Conservation (phyloP, 2,797 vertebrate genomes). For the Lindbergichthys nudifrons region DNA sequence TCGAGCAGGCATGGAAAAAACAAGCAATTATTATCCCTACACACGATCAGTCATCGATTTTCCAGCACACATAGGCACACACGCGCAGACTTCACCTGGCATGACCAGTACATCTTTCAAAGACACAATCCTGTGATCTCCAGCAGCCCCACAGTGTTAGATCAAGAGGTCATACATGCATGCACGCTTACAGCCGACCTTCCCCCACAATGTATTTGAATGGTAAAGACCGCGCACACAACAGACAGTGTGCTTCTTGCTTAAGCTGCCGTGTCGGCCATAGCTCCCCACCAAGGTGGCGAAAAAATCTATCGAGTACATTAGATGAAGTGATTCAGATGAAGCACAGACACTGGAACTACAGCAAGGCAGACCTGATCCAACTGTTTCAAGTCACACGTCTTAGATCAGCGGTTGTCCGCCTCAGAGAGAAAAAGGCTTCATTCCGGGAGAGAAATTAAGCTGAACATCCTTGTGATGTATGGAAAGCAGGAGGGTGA, state of each 20-base stretch:
- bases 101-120: conserved; percentile 42
- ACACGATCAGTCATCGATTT: conserved; percentile 52
- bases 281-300: conserved; percentile 26
- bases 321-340: conserved; percentile 59
- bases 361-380: conserved; percentile 38
- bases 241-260: conserved; percentile 51
- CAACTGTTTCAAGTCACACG: conserved; percentile 50
- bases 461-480: conserved; percentile 65
- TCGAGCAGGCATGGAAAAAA: conserved; percentile 31
- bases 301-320: conserved; percentile 37
- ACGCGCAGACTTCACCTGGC: conserved; percentile 51
- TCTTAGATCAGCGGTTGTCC: conserved; percentile 43
- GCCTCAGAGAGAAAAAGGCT: conserved; percentile 3
- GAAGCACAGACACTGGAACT: conserved; percentile 46
- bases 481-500: conserved; percentile 64
- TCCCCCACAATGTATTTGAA: conserved; percentile 17
- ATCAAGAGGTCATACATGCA: conserved; percentile 42
- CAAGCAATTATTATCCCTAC: conserved; percentile 45
- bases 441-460: conserved; percentile 61
- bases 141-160: conserved; percentile 50
- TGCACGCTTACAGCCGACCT: conserved; percentile 20
- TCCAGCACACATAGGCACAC: conserved; percentile 18
- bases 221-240: conserved; percentile 9
- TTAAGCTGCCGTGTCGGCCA: conserved; percentile 18
- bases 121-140: conserved; percentile 44